phyloP scores from a whole-genome alignment of 2,888 invertebrate genomes.

The Urechis unicinctus region DNA sequence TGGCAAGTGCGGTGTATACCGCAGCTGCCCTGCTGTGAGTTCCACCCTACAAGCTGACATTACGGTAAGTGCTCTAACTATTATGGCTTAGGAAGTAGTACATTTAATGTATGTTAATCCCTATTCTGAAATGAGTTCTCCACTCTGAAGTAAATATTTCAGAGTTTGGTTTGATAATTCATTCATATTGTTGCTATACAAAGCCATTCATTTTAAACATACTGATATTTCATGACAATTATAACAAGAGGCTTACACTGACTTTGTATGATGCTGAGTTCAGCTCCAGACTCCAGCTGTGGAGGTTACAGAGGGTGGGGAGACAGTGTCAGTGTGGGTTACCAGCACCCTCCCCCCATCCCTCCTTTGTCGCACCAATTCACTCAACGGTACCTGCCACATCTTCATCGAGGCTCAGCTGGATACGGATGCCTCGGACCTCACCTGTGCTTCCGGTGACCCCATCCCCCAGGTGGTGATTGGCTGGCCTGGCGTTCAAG shows the following conservation, averaged over 20 bases:
- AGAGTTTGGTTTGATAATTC: no score
- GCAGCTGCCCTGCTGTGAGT: slow-evolving; percentile 21
- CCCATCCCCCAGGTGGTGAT: slow-evolving; percentile 7
- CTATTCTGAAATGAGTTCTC: no score
- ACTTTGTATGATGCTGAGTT: no score
- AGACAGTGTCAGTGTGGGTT: not conserved
- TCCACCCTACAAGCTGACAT: slow-evolving; percentile 22
- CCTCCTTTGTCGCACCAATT: not conserved
- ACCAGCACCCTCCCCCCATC: not conserved
- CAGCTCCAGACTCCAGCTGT: no score
- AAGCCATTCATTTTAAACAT: no score
- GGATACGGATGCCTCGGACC: not conserved
- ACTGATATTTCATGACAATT: no score
- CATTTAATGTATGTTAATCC: no score
- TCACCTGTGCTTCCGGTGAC: not conserved
- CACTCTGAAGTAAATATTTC: no score
- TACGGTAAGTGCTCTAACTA: slow-evolving; percentile 13
- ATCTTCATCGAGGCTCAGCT: slow-evolving; percentile 1
- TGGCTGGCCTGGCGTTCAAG: not conserved
- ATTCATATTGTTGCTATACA: no score
- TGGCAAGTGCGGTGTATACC: slow-evolving; percentile 19
- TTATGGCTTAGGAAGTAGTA: no score
- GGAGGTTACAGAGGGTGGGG: not conserved
- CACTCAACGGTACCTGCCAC: not conserved
- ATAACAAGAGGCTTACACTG: no score